Base-by-base conservation (phyloP, 2,888 invertebrate genomes). In the Heteromurus nitidus region DNA sequence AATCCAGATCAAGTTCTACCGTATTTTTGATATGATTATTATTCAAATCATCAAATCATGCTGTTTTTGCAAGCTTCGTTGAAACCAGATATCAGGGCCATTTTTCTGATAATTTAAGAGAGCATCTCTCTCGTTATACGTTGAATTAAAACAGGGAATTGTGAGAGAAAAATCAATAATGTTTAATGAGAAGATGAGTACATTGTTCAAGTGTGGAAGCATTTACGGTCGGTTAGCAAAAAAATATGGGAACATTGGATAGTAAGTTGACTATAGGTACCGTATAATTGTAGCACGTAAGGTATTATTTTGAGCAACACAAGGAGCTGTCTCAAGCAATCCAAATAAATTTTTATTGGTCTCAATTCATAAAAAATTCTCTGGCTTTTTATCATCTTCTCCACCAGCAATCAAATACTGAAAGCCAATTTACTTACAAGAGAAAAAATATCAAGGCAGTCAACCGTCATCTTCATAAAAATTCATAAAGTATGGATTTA, bases 271-370 rank as follows among this genome's bases (percentile, higher is more conserved):
- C n/a, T n/a, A n/a, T n/a, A n/a, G n/a, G n/a, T n/a, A n/a, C n/a
- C n/a, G n/a, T n/a, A n/a, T n/a, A n/a, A n/a, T n/a, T n/a, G n/a
- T n/a, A n/a, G n/a, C n/a, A n/a, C n/a, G n/a, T n/a, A n/a, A n/a
- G n/a, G n/a, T n/a, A n/a, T n/a, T n/a, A n/a, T n/a, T n/a, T n/a
- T n/a, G 28, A 22, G 3, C 30, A 75, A 73, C 9, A 73, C 67
- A 60, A 75, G 75, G 44, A 75, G 75, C 75, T 47, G 75, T 75
- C 60, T 24, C 22, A 18, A 28, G 7, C 47, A 76, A 68, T 68
- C 69, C 68, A 62, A 76, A 76, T 76, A 76, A 68, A 50, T 60
- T 68, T 58, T 67, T 62, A 76, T 69, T 76, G 28, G 20, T 18
- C 44, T 76, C 68, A 68, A 76, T 76, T 68, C 55, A 47, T 60